Base-by-base conservation (phyloP, 1,140 invertebrate genomes). In the Calephelis virginiensis region DNA sequence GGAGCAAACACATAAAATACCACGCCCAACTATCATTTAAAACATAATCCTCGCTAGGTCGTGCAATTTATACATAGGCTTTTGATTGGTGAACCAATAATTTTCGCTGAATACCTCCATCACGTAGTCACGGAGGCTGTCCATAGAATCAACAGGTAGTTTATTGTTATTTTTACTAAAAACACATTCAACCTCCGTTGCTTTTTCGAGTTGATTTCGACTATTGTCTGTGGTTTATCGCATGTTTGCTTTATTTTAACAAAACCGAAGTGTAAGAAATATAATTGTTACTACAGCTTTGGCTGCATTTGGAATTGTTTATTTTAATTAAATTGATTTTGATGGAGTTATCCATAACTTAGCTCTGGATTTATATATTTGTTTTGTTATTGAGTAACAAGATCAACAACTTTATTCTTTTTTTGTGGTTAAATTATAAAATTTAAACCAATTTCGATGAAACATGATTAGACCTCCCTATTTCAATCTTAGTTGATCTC, bases 31-130 rank as follows among this genome's bases (percentile, higher is more conserved):
- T 53, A 64, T 64, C 48, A 64, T 50, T 50, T 64, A 63, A 63
- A 63, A 64, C 49, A 50, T 64, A 64, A 64, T 64, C 48, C 63
- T 64, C 43, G 61, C 14, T 38, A 53, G 63, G 47, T 45, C 43
- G 38, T 45, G 28, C 47, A 14, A 14, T 53, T 53, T 13, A 49
- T 53, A 64, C 63, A 64, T 64, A 64, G 63, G 48, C 63, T 50
- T 64, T 64, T 64, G 63, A 64, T 64, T 64, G 63, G 63, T 53
- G 63, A 64, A 64, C 63, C 63, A 64, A 64, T 64, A 64, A 64
- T 64, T 53, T 64, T 50, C 49, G 50, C 48, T 50, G 63, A 64
- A 64, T 50, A 64, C 62, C 62, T 63, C 17, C 63, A 40, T 40
- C 60, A 61, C 60, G 38, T 53, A 53, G 8, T 64, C 12, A 53